These are phyloP conservation scores for Nymphalis urticae DNA, from an alignment of 2,888 invertebrate genomes.

Conservation along the genomic window DNA sequence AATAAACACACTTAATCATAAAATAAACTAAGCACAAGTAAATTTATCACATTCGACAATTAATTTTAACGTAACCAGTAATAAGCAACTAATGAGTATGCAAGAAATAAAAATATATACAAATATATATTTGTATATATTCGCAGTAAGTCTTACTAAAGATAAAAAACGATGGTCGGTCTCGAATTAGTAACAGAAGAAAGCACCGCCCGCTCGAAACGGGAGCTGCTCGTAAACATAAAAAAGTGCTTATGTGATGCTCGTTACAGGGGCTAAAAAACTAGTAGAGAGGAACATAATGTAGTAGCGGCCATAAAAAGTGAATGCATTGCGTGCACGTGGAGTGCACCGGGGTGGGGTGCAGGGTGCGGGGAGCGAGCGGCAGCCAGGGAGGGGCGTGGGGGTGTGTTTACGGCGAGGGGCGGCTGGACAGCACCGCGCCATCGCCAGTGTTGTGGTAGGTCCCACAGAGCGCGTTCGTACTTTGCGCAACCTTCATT, in stretches of 20 bases:
- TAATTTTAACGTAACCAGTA: too few relatives aligned
- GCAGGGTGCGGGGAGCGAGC: constrained; percentile 38
- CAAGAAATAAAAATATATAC: neutral
- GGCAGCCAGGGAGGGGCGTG: constrained; percentile 58
- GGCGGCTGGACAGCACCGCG: constrained; percentile 63
- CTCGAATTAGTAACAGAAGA: constrained; percentile 67
- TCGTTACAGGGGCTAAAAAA: constrained; percentile 71
- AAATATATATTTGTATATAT: neutral
- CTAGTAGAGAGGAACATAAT: constrained; percentile 75
- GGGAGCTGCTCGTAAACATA: constrained; percentile 74
- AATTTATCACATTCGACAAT: too few relatives aligned
- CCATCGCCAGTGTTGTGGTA: constrained; percentile 84
- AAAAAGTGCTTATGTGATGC: constrained; percentile 78
- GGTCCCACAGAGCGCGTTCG: constrained; percentile 78
- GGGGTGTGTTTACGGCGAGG: constrained; percentile 77
- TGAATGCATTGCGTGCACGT: constrained; percentile 79
- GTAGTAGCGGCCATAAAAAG: constrained; percentile 78
- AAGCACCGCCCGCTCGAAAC: constrained; percentile 64
- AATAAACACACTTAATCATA: too few relatives aligned
- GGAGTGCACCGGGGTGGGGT: constrained; percentile 54
- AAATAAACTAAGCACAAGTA: too few relatives aligned
- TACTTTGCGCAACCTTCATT: constrained; percentile 59
- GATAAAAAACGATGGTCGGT: constrained; percentile 43
- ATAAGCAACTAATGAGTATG: too few relatives aligned
- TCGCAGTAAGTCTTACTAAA: constrained; percentile 12